A percentile compares a stretch with the other conserved stretches of the same genome.
Evolutionary conservation across 2,888 invertebrate genomes (phyloP).

Genomic region (Diloba caeruleocephala): DNA sequence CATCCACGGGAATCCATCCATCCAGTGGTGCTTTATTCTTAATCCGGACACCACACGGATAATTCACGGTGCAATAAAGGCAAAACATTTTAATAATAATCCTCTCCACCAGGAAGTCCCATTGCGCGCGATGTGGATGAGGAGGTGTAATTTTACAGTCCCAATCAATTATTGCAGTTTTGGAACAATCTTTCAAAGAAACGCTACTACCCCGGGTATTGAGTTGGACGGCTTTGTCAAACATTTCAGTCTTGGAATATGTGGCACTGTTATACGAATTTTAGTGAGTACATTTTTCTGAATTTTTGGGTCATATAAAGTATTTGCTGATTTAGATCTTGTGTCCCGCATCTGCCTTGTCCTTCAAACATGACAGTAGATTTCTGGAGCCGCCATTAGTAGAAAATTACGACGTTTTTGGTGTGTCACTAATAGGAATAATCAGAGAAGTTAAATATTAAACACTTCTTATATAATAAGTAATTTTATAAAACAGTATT

Average conservation of each 20-base stretch:
- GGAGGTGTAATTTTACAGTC: constrained; percentile 87
- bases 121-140: constrained; percentile 82
- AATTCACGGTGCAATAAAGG: no score
- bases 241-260: constrained; percentile 83
- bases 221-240: constrained; percentile 70
- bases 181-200: constrained; percentile 77
- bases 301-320: constrained; percentile 72
- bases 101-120: no score
- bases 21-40: no score
- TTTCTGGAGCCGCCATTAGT: constrained; percentile 78
- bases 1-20: no score
- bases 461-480: no score
- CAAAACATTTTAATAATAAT: no score
- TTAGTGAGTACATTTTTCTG: constrained; percentile 62
- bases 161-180: constrained; percentile 69
- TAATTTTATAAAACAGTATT: no score
- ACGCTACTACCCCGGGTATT: constrained; percentile 69
- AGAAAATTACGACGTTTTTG: constrained; percentile 75
- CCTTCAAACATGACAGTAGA: constrained; percentile 86
- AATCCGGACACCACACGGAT: no score
- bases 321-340: constrained; percentile 84
- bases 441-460: no score
- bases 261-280: constrained; percentile 74
- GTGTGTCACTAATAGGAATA: constrained; percentile 75
- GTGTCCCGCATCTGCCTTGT: constrained; percentile 76